phyloP scores from a whole-genome alignment of 2,113 vertebrate species.

The Anguilla rostrata region DNA sequence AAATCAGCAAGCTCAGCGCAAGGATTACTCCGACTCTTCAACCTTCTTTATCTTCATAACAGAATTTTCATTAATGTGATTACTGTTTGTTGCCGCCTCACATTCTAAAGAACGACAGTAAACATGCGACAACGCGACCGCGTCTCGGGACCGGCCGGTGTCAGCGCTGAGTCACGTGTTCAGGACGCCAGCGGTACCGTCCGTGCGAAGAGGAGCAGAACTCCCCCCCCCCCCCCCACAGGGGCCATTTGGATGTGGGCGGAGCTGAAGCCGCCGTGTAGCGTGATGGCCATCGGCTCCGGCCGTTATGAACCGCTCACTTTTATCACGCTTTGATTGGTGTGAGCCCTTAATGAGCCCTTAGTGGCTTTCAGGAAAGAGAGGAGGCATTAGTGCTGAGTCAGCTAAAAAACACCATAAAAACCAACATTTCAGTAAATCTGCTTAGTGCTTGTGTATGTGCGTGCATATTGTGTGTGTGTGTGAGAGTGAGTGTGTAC shows the following conservation, averaged over 20 bases:
- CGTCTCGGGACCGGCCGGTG: too few species aligned
- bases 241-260: not conserved
- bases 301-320: slow-evolving; percentile 22
- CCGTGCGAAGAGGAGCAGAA: not conserved
- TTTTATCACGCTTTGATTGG: slow-evolving; percentile 24
- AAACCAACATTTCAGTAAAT: not conserved
- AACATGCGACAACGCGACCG: too few species aligned
- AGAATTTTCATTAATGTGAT: too few species aligned
- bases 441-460: not conserved
- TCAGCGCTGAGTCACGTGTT: not conserved
- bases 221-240: not conserved
- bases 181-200: not conserved
- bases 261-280: not conserved
- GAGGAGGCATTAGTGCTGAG: not conserved
- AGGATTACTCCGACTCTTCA: not conserved
- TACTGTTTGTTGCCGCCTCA: too few species aligned
- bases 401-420: not conserved
- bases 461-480: not conserved
- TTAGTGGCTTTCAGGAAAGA: not conserved
- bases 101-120: too few species aligned
- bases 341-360: not conserved
- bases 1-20: not conserved
- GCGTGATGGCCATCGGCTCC: slow-evolving; percentile 3
- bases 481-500: not conserved
- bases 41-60: not conserved